Percentiles rank a stretch among this genome's conserved stretches.
Evolutionary conservation across 2,113 vertebrate species (phyloP).

Genomic region (Onychostruthus taczanowskii): DNA sequence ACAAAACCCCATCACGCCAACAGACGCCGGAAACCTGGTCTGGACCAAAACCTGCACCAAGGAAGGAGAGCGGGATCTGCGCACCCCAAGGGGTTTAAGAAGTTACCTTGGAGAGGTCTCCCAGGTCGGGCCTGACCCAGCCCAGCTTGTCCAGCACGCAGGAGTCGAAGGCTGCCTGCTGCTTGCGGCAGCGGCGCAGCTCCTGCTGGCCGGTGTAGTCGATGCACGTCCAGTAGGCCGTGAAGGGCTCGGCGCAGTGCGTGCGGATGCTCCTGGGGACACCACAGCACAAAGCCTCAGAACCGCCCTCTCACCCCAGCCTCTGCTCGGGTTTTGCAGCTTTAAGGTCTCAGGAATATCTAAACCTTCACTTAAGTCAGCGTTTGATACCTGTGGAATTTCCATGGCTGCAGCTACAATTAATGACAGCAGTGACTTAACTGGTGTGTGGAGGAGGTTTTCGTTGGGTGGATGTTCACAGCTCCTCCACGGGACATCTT

Average conservation of each 20-base stretch:
- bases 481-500: fast-evolving
- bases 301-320: background rate
- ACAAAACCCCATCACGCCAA: fast-evolving
- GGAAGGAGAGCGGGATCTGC: background rate
- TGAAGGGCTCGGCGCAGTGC: conserved; percentile 92
- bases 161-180: conserved; percentile 88
- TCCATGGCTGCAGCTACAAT: fast-evolving
- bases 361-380: background rate
- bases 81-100: fast-evolving
- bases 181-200: conserved; percentile 84
- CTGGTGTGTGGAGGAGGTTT: fast-evolving
- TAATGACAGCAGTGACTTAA: background rate
- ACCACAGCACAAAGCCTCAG: background rate
- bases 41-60: fast-evolving
- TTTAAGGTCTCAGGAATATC: background rate
- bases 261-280: conserved; percentile 84
- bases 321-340: background rate
- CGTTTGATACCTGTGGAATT: background rate
- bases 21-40: background rate
- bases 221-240: conserved; percentile 94
- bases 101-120: conserved; percentile 93
- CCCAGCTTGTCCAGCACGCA: conserved; percentile 95
- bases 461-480: background rate
- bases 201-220: conserved; percentile 80
- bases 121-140: conserved; percentile 91